A percentile compares a stretch with the other conserved stretches of the same genome.
These are phyloP conservation scores for Uromys caudimaculatus DNA, from an alignment of 2,797 vertebrate species.

Conservation along the genomic window DNA sequence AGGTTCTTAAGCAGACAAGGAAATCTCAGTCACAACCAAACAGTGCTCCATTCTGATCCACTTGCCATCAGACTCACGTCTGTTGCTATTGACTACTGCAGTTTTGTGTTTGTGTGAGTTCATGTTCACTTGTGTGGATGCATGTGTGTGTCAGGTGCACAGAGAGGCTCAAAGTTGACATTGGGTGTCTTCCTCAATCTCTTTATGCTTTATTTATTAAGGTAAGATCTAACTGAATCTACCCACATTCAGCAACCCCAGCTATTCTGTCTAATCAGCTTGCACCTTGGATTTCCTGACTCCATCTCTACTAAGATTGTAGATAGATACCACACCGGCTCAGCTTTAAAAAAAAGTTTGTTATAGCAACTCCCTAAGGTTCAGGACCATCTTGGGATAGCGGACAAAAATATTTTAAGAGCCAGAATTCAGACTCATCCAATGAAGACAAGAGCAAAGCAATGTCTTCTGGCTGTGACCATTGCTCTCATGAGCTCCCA, in stretches of 20 bases:
- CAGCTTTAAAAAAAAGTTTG: background rate
- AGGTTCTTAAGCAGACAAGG: background rate
- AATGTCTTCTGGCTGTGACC: background rate
- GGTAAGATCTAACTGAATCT: background rate
- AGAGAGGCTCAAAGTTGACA: background rate
- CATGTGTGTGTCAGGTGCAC: background rate
- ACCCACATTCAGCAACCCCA: too few relatives aligned
- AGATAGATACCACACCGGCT: background rate
- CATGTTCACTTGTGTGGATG: background rate
- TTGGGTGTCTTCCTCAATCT: background rate
- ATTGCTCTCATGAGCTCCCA: background rate
- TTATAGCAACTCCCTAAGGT: too few relatives aligned
- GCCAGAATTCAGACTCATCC: background rate
- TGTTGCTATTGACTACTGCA: background rate
- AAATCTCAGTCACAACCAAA: background rate
- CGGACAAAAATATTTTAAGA: background rate
- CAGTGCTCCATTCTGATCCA: background rate
- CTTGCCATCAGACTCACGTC: background rate
- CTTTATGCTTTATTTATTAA: background rate
- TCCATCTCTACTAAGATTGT: background rate
- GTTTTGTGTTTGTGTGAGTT: background rate
- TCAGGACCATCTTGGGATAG: background rate
- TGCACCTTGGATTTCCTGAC: too few relatives aligned
- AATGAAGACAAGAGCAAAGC: background rate
- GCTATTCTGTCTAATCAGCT: background rate